Conservation (phyloP, 2,113 vertebrate species). For the Aix galericulata region DNA sequence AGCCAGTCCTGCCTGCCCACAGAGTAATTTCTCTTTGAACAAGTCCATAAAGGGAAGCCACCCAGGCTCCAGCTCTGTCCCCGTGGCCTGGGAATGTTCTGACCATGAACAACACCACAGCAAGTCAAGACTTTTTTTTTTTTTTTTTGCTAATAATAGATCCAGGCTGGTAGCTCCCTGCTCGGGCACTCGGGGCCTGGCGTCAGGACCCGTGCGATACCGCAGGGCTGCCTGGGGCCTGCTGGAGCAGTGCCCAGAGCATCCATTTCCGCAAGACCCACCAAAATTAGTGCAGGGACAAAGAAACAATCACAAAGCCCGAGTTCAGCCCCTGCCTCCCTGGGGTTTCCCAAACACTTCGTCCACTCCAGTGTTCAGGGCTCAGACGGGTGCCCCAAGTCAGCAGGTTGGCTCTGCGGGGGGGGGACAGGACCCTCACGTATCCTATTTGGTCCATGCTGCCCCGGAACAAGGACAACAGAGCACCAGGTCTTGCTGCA, state of each 20-base stretch:
- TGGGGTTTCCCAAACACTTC: not conserved
- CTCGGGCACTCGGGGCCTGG: not conserved
- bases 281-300: not conserved
- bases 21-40: not conserved
- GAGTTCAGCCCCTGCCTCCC: not conserved
- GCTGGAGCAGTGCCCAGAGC: slow-evolving; percentile 10
- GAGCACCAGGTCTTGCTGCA: not conserved
- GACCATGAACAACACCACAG: not conserved
- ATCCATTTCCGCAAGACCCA: slow-evolving; percentile 11
- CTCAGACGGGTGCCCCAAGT: not conserved
- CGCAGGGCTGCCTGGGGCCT: not conserved
- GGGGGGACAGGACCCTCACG: not conserved
- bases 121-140: not conserved
- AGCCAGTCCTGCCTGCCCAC: not conserved
- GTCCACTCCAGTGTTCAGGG: accelerated
- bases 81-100: slow-evolving; percentile 39
- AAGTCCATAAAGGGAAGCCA: slow-evolving; percentile 64
- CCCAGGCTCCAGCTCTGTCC: slow-evolving; percentile 4
- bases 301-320: not conserved
- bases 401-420: accelerated
- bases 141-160: slow-evolving; percentile 40
- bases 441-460: not conserved
- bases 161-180: not conserved
- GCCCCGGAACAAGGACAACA: not conserved
- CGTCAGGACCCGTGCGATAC: slow-evolving; percentile 32